Evolutionary conservation across 2,888 invertebrate genomes (phyloP), one percentile per base, ranked within the genome.

Genomic region (Anticlea derivata): DNA sequence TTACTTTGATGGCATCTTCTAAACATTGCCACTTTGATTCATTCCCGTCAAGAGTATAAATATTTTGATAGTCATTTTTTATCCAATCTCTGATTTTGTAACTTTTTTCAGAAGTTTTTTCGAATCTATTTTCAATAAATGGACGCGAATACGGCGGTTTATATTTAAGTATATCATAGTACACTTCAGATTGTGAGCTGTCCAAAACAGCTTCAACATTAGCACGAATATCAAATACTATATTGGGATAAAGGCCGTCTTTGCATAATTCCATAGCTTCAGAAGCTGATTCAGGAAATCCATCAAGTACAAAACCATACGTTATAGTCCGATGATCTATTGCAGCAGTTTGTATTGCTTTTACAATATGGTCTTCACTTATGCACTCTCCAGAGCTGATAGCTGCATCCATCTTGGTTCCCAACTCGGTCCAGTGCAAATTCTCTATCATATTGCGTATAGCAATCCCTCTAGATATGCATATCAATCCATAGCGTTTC

Each of bases 291-390:
- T 84, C 80, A 2, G 93, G 94, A 72, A 93, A 92, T 0, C 94
- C 94, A 67, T 94, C 94, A 44, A 93, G 83, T 7, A 94, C 73
- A 65, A 91, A 86, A n/a, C 94, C 94, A 62, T 92, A 90, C 1
- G 92, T 89, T 1, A 80, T 64, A 6, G 83, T 78, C 41, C 82
- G 82, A 40, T 85, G 78, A 72, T 92, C 91, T 38, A 91, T 83
- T 26, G 85, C 73, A 26, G 85, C 78, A 31, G 89, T 87, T 70
- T 93, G 91, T 7, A 94, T 81, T 29, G 92, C 89, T 63, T 85
- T 83, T 23, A 92, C 80, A 11, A 92, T 68, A 52, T 88, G 73
- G 57, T 92, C 86, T 31, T 73, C 73, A 4, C 83, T 75, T 24
- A 92, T 67, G 49, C 76, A 74, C 57, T 86, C 72, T 7, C 93